A percentile compares a stretch with the other conserved stretches of the same genome.
Evolutionary conservation across 2,113 vertebrate species (phyloP).

Genomic region (Rafetus swinhoei): DNA sequence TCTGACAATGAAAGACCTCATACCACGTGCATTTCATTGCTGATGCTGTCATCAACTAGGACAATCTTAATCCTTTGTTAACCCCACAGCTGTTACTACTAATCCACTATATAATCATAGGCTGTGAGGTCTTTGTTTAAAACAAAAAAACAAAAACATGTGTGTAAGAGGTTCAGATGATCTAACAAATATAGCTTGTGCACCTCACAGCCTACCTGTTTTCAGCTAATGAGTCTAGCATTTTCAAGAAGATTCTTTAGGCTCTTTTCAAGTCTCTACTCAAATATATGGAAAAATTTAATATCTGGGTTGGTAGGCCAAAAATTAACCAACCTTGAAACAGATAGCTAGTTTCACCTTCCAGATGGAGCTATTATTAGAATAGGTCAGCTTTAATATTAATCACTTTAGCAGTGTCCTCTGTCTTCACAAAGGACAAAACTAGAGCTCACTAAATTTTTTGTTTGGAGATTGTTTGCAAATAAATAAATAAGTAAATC

Average conservation of each 20-base stretch:
- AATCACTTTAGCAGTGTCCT: rapidly evolving
- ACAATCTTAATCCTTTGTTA: slow-evolving; percentile 48
- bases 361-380: rapidly evolving
- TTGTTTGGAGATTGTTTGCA: not conserved
- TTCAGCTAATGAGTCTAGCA: not conserved
- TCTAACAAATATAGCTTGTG: not conserved
- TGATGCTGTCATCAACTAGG: slow-evolving; percentile 45
- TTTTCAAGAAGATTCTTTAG: not conserved
- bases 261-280: not conserved
- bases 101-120: slow-evolving; percentile 45
- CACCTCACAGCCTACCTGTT: not conserved
- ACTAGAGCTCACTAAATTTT: not conserved
- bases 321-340: not conserved
- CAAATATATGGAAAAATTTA: not conserved
- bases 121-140: slow-evolving; percentile 31
- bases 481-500: not conserved
- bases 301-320: not conserved
- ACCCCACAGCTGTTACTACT: slow-evolving; percentile 62
- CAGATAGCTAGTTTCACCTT: not conserved
- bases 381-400: not conserved
- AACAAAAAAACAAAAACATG: not conserved
- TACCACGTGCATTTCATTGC: slow-evolving; percentile 55
- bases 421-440: rapidly evolving
- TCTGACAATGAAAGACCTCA: slow-evolving; percentile 43
- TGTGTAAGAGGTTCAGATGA: not conserved